Percentiles rank a stretch among this genome's conserved stretches.
Conservation (phyloP, 2,113 vertebrate genomes). For the Pollachius pollachius region DNA sequence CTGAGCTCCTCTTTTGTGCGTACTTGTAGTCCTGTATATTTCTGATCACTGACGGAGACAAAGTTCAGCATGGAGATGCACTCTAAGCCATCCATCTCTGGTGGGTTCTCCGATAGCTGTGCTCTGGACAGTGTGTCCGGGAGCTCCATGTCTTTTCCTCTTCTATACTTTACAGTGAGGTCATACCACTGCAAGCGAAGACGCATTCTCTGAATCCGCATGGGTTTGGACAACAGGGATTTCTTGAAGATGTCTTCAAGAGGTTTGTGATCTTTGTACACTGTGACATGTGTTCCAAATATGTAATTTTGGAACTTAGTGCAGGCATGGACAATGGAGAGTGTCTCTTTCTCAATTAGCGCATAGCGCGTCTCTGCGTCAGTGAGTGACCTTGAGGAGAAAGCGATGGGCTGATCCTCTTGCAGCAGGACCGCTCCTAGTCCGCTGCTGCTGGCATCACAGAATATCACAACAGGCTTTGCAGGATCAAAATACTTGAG, state of each 20-base stretch:
- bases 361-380: not conserved
- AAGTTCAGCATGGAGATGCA: not conserved
- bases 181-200: not conserved
- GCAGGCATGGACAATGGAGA: not conserved
- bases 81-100: not conserved
- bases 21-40: no score
- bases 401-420: not conserved
- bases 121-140: conserved; percentile 2
- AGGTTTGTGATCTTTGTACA: not conserved
- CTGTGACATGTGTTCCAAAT: not conserved
- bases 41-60: no score
- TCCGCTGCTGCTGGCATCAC: not conserved
- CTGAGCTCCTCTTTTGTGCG: no score
- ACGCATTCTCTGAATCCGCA: conserved; percentile 1
- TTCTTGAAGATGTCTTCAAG: conserved; percentile 1
- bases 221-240: not conserved
- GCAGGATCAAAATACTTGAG: not conserved
- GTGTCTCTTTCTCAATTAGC: not conserved
- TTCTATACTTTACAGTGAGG: not conserved
- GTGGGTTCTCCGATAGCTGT: not conserved
- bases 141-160: conserved; percentile 1
- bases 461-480: no score
- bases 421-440: not conserved
- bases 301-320: not conserved
- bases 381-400: not conserved